Base-by-base conservation (phyloP, 2,113 vertebrate species). In the Hypocryptadius cinnamomeus region DNA sequence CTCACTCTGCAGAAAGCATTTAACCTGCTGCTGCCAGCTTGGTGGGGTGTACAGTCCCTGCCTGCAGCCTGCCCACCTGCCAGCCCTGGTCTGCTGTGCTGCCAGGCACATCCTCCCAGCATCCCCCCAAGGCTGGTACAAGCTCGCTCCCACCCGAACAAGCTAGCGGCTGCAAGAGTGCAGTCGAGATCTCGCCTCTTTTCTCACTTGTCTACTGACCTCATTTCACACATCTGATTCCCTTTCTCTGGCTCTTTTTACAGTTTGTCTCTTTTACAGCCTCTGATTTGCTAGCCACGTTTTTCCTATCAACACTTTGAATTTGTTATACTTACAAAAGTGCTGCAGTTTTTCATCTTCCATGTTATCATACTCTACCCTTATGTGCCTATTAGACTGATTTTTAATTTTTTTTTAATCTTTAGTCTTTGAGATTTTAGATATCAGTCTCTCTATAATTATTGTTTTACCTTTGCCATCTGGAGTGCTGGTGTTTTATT, bases 111-210 rank as follows among this genome's bases (percentile, higher is more conserved):
- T 77, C 80, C 69, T 7, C n/a, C 63, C 40, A 24, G 56, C 6
- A 2, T 12, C n/a, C 6, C 4, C 5, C 12, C 4, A 1, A 4
- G 39, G 28, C 54, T 50, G 20, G 2, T 10, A 13, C 1, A 8
- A 77, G 16, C n/a, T 30, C 5, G 7, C 25, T 35, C 30, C 42
- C 30, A 22, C 22, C 23, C 1, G 0, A 47, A 28, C 18, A 71
- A 61, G 15, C 20, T 11, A 39, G 40, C 0, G 1, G 57, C 48
- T 94, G 74, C 24, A 28, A 51, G 22, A 61, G 44, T 7, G 8
- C 40, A 80, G 59, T 33, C 1, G 1, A 69, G 57, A 84, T 82
- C 81, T 89, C 70, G 64, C 63, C 63, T 93, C 74, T 79, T 87
- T 94, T 85, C 78, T 82, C 53, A 47, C 78, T 66, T 66, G 18